Conservation (phyloP, 2,797 vertebrate genomes). For the Onychomys leucogaster region DNA sequence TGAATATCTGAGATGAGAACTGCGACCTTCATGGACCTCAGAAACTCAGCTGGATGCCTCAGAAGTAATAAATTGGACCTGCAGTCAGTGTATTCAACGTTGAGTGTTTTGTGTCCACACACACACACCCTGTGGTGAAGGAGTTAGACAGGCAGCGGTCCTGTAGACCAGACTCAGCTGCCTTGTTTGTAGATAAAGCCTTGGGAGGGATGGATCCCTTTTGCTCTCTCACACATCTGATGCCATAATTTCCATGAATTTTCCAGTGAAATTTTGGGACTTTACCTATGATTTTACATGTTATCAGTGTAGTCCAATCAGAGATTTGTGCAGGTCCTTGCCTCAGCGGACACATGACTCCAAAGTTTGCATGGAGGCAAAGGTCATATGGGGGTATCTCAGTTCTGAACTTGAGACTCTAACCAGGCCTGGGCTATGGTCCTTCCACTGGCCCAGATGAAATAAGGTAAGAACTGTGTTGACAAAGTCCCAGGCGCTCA, state of each 20-base stretch:
- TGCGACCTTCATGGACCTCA: fast-evolving
- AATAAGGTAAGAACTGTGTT: fast-evolving
- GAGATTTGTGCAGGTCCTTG: fast-evolving
- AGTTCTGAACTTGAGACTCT: neutral
- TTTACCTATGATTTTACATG: fast-evolving
- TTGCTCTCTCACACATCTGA: neutral
- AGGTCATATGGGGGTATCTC: fast-evolving
- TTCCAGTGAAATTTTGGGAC: neutral
- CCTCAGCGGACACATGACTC: fast-evolving
- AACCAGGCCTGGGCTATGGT: neutral
- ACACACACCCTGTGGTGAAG: fast-evolving
- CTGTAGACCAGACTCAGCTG: neutral
- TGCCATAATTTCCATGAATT: neutral
- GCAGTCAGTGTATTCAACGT: fast-evolving
- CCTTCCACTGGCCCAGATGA: fast-evolving
- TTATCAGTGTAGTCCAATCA: fast-evolving
- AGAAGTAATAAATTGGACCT: neutral
- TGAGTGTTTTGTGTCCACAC: fast-evolving
- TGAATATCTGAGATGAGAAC: neutral
- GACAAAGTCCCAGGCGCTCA: fast-evolving
- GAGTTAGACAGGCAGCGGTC: fast-evolving
- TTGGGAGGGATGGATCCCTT: neutral
- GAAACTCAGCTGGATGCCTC: neutral
- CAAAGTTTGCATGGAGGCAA: neutral
- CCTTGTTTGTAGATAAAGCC: neutral